Evolutionary conservation across 2,797 vertebrate species (phyloP).

Genomic region (Gymnoscopelus braueri): DNA sequence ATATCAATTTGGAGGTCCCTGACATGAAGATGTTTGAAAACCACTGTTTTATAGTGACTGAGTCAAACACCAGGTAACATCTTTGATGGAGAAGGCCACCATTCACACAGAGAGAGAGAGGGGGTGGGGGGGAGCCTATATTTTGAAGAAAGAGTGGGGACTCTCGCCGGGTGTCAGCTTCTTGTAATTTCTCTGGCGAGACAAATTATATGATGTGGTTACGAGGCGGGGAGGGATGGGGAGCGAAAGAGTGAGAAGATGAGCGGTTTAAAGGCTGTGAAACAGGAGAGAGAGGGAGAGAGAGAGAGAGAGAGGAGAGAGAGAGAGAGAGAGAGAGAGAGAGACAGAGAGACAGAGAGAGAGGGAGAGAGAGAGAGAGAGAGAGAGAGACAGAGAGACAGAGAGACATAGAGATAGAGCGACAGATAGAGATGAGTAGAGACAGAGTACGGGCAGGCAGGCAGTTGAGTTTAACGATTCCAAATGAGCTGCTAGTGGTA

Average conservation of each 20-base stretch:
- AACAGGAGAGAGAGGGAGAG: background rate
- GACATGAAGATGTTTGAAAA: no score
- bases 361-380: background rate
- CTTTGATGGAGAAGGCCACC: no score
- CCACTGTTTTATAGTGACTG: no score
- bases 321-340: slow-evolving; percentile 6
- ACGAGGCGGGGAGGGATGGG: background rate
- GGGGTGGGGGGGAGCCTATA: slow-evolving; percentile 1
- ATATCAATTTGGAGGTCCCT: no score
- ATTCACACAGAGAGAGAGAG: no score
- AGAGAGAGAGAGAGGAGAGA: background rate
- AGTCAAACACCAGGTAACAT: no score
- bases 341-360: slow-evolving; percentile 42
- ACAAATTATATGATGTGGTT: slow-evolving; percentile 14
- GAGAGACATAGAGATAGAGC: slow-evolving; percentile 45
- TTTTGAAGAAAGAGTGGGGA: background rate
- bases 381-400: slow-evolving; percentile 45
- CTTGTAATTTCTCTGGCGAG: no score
- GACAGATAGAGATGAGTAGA: background rate
- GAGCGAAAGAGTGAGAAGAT: slow-evolving; percentile 2
- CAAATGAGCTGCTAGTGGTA: slow-evolving; percentile 93
- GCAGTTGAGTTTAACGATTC: slow-evolving; percentile 93
- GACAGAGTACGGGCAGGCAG: slow-evolving; percentile 74
- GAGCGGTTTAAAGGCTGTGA: background rate
- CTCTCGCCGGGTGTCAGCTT: no score